phyloP scores from a whole-genome alignment of 2,888 invertebrate species.

The Pollenia griseotomentosa region DNA sequence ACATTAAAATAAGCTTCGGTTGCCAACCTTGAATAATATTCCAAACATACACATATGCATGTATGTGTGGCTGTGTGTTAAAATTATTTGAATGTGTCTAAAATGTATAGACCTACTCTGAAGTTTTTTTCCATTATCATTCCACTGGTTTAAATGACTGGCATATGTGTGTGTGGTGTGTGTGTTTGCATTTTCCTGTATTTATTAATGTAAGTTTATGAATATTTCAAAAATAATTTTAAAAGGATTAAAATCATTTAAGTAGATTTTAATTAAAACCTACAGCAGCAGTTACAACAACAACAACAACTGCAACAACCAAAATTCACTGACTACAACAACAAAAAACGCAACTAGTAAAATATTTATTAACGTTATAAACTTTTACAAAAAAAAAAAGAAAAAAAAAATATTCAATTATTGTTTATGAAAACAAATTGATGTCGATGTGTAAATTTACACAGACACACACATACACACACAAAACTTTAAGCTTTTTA shows the following conservation, averaged over 20 bases:
- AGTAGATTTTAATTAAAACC: constrained; percentile 70
- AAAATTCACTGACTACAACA: not conserved
- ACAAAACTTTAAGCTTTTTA: not conserved
- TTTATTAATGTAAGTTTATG: not conserved
- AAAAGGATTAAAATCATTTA: constrained; percentile 64
- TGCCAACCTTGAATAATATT: too few relatives aligned
- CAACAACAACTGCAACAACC: not conserved
- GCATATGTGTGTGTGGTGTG: not conserved
- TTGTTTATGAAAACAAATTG: constrained; percentile 66
- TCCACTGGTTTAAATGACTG: too few relatives aligned
- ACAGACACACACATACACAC: not conserved
- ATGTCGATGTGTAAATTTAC: constrained; percentile 2
- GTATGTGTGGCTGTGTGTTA: too few relatives aligned
- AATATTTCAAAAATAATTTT: constrained; percentile 35
- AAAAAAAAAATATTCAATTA: not conserved
- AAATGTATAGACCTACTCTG: too few relatives aligned
- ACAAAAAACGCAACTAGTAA: not conserved
- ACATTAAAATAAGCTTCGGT: too few relatives aligned
- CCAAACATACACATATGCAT: too few relatives aligned
- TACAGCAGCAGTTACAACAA: constrained; percentile 44
- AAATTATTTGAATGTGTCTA: too few relatives aligned
- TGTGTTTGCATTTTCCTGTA: not conserved
- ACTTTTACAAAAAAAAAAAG: constrained; percentile 53
- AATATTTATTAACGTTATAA: constrained; percentile 6
- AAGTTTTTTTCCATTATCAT: too few relatives aligned